Evolutionary conservation across 2,113 vertebrate species (phyloP).

Genomic region (Columba livia): DNA sequence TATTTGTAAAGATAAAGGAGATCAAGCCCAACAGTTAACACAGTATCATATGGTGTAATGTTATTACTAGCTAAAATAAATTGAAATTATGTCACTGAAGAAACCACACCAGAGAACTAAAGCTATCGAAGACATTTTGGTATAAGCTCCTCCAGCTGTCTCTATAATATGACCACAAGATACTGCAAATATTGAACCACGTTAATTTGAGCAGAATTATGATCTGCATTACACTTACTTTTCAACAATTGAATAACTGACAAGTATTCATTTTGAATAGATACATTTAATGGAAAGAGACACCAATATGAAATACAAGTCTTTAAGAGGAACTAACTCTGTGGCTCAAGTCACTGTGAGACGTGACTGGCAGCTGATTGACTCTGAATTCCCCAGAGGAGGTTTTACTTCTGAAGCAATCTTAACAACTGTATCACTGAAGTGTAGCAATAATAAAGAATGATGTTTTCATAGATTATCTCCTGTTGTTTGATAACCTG

Average conservation of each 20-base stretch:
- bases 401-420: conserved; percentile 7
- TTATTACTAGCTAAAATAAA: conserved; percentile 28
- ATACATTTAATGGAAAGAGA: not conserved
- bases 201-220: not conserved
- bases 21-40: conserved; percentile 26
- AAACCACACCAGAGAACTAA: not conserved
- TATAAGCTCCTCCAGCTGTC: not conserved
- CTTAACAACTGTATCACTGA: not conserved
- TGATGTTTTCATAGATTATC: not conserved
- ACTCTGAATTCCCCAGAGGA: not conserved
- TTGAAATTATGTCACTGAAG: not conserved
- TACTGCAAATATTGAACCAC: not conserved
- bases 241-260: not conserved
- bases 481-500: not conserved
- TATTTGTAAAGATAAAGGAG: conserved; percentile 23
- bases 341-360: not conserved
- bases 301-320: not conserved
- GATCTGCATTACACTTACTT: not conserved
- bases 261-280: not conserved
- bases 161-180: not conserved
- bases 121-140: not conserved
- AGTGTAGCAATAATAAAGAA: not conserved
- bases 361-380: not conserved
- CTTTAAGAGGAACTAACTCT: not conserved
- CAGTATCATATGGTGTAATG: conserved; percentile 28